These are phyloP conservation scores for Cheilosia vulpina DNA, from an alignment of 2,888 invertebrate species.

Conservation along the genomic window DNA sequence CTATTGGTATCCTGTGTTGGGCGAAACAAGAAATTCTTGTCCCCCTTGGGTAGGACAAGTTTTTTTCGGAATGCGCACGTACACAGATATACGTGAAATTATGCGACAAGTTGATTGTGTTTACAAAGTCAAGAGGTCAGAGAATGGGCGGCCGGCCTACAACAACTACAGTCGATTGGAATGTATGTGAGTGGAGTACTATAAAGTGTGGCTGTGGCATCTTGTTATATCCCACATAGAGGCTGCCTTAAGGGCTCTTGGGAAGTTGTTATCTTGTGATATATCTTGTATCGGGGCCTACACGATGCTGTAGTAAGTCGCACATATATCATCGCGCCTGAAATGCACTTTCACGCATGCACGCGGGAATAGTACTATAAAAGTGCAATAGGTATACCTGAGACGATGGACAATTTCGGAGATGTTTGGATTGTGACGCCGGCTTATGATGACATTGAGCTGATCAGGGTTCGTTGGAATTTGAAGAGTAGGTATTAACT, in stretches of 20 bases:
- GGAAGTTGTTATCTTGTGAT: constrained; percentile 57
- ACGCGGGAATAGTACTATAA: background rate
- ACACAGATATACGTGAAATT: constrained; percentile 45
- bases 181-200: constrained; percentile 41
- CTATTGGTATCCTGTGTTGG: constrained; percentile 23
- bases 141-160: constrained; percentile 38
- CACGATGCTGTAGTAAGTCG: constrained; percentile 36
- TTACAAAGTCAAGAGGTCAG: constrained; percentile 74
- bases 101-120: constrained; percentile 63
- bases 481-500: background rate
- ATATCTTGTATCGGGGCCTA: constrained; percentile 51
- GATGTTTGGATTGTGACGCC: constrained; percentile 15
- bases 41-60: constrained; percentile 7
- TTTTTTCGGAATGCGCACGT: background rate
- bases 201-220: constrained; percentile 19
- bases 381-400: background rate
- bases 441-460: background rate
- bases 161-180: background rate
- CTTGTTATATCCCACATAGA: constrained; percentile 37
- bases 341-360: constrained; percentile 45
- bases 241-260: constrained; percentile 42
- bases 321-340: constrained; percentile 58
- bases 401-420: constrained; percentile 9
- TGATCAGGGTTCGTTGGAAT: background rate
- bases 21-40: constrained; percentile 59